A percentile compares a stretch with the other conserved stretches of the same genome.
phyloP scores from a whole-genome alignment of 2,888 invertebrate species.

The Trissoscelio sp. region DNA sequence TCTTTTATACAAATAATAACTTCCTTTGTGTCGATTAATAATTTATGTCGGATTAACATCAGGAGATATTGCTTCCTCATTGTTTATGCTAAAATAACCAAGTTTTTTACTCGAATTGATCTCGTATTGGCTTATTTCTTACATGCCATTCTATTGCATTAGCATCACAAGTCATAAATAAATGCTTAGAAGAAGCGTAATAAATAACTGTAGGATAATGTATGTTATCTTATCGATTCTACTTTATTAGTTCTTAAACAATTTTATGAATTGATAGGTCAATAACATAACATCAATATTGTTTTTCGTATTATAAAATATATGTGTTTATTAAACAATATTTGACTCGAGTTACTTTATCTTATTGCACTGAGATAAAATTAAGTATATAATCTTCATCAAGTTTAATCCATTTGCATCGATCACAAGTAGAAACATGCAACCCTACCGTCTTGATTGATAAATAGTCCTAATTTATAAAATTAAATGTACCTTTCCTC shows the following conservation, averaged over 20 bases:
- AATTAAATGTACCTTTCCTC: constrained; percentile 22
- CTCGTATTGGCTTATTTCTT: constrained; percentile 4
- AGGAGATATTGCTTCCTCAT: neutral
- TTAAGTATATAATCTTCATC: constrained; percentile 13
- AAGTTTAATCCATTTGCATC: constrained; percentile 33
- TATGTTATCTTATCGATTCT: neutral
- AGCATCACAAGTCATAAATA: neutral
- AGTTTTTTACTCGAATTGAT: neutral
- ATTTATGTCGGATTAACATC: neutral
- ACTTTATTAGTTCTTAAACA: too few relatives aligned
- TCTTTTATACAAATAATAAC: neutral
- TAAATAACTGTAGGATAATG: neutral
- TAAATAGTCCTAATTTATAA: constrained; percentile 32
- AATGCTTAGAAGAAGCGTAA: neutral
- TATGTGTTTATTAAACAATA: neutral
- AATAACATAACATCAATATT: neutral
- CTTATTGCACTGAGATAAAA: neutral
- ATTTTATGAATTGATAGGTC: neutral
- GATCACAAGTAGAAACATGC: constrained; percentile 28
- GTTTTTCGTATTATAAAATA: too few relatives aligned
- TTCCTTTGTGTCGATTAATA: neutral
- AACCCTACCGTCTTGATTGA: constrained; percentile 14
- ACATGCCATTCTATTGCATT: constrained; percentile 2
- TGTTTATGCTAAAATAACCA: constrained; percentile 1
- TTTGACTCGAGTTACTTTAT: neutral